Evolutionary conservation across 2,888 invertebrate species (phyloP).

Genomic region (Omphaloscelis lunosa): DNA sequence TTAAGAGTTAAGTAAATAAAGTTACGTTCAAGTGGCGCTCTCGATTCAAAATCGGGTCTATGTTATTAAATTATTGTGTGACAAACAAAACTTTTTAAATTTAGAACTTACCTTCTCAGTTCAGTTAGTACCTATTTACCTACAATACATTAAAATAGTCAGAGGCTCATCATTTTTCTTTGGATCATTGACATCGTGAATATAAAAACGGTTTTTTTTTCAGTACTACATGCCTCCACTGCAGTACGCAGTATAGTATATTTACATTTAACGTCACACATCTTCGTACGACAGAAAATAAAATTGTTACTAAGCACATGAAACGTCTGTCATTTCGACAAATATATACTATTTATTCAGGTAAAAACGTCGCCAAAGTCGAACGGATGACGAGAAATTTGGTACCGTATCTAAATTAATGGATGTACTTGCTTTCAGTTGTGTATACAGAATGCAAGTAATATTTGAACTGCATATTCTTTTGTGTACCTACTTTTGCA

Average conservation of each 20-base stretch:
- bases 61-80: not conserved
- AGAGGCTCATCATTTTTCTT: not conserved
- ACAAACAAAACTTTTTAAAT: not conserved
- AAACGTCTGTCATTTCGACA: conserved; percentile 5
- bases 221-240: no score
- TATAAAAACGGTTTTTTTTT: not conserved
- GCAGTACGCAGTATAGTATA: no score
- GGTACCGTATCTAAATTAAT: conserved; percentile 9
- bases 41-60: not conserved
- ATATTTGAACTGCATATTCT: conserved; percentile 20
- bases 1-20: conserved; percentile 9
- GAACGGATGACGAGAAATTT: conserved; percentile 29
- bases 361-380: conserved; percentile 8
- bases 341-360: conserved; percentile 19
- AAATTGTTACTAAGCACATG: not conserved
- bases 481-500: not conserved
- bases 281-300: not conserved
- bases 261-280: not conserved
- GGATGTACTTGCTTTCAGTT: conserved; percentile 40
- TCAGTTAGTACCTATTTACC: not conserved
- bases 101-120: not conserved
- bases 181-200: not conserved
- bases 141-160: not conserved
- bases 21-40: conserved; percentile 7
- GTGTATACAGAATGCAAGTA: conserved; percentile 32